Conservation (phyloP, 2,113 vertebrate genomes). For the Ctenodactylus gundi region DNA sequence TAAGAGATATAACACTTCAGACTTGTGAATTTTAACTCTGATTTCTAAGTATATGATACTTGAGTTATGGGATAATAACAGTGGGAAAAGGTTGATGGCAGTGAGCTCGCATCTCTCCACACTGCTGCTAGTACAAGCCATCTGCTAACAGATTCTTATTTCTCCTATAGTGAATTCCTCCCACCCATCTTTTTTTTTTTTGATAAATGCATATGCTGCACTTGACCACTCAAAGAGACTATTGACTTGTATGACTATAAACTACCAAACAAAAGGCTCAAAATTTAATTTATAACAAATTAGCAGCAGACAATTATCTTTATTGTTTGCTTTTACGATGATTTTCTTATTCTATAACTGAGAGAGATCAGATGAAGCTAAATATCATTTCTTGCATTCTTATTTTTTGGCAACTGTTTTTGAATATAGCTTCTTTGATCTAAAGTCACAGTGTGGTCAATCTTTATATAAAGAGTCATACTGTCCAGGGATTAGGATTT, state of each 20-base stretch:
- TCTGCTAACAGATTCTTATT: neutral
- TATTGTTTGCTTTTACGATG: neutral
- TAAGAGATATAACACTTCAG: neutral
- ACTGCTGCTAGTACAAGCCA: neutral
- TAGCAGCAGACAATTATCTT: neutral
- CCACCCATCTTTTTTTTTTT: neutral
- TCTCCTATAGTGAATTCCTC: neutral
- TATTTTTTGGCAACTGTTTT: neutral
- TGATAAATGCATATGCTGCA: neutral
- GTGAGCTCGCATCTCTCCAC: accelerated
- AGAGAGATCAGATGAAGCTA: neutral
- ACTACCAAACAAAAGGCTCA: neutral
- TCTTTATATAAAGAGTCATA: neutral
- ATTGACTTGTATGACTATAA: neutral
- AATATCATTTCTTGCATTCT: neutral
- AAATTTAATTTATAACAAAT: neutral
- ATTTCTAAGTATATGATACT: neutral
- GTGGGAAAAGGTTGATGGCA: neutral
- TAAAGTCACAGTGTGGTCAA: neutral
- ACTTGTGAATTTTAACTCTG: neutral
- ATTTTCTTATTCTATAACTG: neutral
- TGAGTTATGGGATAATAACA: neutral
- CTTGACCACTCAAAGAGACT: neutral
- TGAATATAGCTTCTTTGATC: neutral
- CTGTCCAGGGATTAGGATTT: neutral